phyloP scores from a whole-genome alignment of 30 jellyfish, hydroid and myxozoan species.

The Sanderia malayensis region DNA sequence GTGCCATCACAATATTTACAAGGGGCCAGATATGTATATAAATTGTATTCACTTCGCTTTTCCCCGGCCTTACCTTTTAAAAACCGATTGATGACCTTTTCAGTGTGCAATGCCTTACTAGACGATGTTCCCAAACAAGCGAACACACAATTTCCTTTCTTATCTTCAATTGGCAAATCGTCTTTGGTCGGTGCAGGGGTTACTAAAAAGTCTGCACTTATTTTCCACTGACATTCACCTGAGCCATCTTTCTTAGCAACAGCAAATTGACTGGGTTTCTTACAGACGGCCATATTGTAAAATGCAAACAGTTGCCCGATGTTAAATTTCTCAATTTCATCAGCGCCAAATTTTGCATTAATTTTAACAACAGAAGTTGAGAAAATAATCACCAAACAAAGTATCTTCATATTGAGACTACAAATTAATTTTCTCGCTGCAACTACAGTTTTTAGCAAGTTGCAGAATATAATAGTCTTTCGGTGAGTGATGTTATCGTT shows the following conservation, averaged over 20 bases:
- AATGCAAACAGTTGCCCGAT: slow-evolving; percentile 10
- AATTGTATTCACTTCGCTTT: background rate
- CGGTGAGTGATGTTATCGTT: too few relatives aligned
- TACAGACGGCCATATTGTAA: background rate
- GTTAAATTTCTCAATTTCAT: background rate
- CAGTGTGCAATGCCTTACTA: background rate
- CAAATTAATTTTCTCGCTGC: too few relatives aligned
- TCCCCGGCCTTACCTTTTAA: background rate
- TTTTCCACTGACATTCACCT: slow-evolving; percentile 7
- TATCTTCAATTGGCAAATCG: background rate
- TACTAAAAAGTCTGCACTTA: background rate
- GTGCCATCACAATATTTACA: background rate
- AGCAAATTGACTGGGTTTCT: background rate
- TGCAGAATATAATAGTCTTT: too few relatives aligned
- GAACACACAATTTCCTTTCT: background rate
- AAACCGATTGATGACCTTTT: background rate
- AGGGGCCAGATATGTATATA: background rate
- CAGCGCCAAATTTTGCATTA: background rate
- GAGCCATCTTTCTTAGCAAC: slow-evolving; percentile 1
- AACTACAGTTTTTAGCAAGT: too few relatives aligned
- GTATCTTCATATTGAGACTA: too few relatives aligned
- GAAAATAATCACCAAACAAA: too few relatives aligned
- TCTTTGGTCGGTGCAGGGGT: background rate
- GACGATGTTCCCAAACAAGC: background rate
- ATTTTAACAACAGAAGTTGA: too few relatives aligned